Conservation (phyloP, 2,888 invertebrate species). For the Drosophila longiperda region DNA sequence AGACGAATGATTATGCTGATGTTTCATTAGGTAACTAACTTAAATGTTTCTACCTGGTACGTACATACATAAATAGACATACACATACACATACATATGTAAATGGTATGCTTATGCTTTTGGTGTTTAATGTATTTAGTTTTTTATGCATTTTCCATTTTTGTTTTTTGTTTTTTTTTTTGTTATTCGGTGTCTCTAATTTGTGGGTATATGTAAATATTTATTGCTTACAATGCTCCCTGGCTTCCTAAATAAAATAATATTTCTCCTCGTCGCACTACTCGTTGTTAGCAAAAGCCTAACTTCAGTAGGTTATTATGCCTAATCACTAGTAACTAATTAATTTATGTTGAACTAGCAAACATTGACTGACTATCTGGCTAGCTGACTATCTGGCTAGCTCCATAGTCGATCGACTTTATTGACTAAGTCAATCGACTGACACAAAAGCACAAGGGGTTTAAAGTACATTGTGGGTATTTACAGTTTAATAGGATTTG, state of each 20-base stretch:
- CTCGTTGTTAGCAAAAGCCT: constrained; percentile 51
- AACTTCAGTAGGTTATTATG: constrained; percentile 38
- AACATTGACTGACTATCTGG: constrained; percentile 49
- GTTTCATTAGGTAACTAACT: constrained; percentile 54
- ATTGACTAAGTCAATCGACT: constrained; percentile 14
- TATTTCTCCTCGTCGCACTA: constrained; percentile 37
- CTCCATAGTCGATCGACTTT: constrained; percentile 13
- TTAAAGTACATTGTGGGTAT: constrained; percentile 60
- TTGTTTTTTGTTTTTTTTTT: constrained; percentile 4
- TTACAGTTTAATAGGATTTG: constrained; percentile 68
- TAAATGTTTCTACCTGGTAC: constrained; percentile 42
- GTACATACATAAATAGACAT: constrained; percentile 22
- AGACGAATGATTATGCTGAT: constrained; percentile 72
- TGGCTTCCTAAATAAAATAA: constrained; percentile 62
- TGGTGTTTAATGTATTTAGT: constrained; percentile 26
- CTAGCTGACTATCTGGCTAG: constrained; percentile 26
- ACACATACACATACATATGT: constrained; percentile 24
- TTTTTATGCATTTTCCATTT: constrained; percentile 4
- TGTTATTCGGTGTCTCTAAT: constrained; percentile 38
- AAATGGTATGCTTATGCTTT: constrained; percentile 23
- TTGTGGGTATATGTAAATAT: constrained; percentile 42
- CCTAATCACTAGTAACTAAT: constrained; percentile 53
- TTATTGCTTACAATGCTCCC: constrained; percentile 69
- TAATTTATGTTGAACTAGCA: constrained; percentile 43
- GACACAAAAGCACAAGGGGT: constrained; percentile 66